Percentiles rank a stretch among this genome's conserved stretches.
These are phyloP conservation scores for Paguma larvata DNA, from an alignment of 2,797 vertebrate species.

Conservation along the genomic window DNA sequence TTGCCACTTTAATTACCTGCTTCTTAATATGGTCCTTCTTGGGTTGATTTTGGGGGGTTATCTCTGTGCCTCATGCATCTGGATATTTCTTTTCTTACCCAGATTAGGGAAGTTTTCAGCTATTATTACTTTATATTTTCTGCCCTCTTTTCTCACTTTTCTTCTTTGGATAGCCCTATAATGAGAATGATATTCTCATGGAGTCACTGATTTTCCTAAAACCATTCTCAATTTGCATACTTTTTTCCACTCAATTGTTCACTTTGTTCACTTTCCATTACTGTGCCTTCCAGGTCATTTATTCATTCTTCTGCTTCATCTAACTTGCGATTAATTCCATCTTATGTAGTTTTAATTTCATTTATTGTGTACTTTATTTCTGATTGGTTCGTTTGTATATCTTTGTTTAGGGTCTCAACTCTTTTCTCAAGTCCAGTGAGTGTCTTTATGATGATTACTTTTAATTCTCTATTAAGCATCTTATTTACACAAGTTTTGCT, in stretches of 20 bases:
- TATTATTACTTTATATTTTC: neutral
- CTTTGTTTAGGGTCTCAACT: too few relatives aligned
- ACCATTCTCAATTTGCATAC: neutral
- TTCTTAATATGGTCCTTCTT: neutral
- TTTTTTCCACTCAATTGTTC: neutral
- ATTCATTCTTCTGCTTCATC: neutral
- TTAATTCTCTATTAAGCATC: too few relatives aligned
- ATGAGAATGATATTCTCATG: neutral
- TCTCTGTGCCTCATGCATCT: neutral
- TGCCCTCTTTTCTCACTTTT: neutral
- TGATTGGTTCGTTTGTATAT: too few relatives aligned
- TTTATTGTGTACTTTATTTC: too few relatives aligned
- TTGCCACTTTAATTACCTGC: neutral
- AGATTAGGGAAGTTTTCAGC: neutral
- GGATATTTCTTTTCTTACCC: neutral
- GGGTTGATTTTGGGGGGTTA: neutral
- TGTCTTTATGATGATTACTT: too few relatives aligned
- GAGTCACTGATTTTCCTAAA: neutral
- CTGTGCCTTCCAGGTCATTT: neutral
- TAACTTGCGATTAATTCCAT: neutral
- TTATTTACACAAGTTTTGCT: too few relatives aligned
- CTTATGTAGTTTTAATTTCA: too few relatives aligned
- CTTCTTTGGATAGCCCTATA: neutral
- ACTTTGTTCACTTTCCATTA: neutral
- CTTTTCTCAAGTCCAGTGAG: too few relatives aligned